Conservation (phyloP, 2,113 vertebrate genomes). For the Dasypus novemcinctus region DNA sequence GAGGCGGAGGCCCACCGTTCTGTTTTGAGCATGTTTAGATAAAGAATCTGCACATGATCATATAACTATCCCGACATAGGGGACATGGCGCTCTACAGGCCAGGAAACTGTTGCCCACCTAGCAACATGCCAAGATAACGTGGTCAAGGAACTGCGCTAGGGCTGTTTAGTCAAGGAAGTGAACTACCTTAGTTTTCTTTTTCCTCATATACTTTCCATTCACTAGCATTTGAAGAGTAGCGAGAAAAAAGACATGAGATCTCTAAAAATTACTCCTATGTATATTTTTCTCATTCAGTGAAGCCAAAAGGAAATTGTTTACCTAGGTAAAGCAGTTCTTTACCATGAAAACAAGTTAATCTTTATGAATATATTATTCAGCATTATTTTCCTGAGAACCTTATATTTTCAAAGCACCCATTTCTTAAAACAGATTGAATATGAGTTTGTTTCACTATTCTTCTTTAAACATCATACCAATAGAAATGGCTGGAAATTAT, state of each 20-base stretch:
- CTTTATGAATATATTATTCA: conserved; percentile 53
- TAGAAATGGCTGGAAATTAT: conserved; percentile 37
- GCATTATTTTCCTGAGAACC: conserved; percentile 48
- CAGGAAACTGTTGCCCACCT: background rate
- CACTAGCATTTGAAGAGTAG: conserved; percentile 7
- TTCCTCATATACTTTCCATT: background rate
- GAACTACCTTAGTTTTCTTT: conserved; percentile 27
- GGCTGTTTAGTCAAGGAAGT: conserved; percentile 4
- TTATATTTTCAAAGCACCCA: conserved; percentile 46
- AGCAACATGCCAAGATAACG: background rate
- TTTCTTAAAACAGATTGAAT: conserved; percentile 58
- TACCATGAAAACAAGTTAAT: conserved; percentile 65
- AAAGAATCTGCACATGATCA: background rate
- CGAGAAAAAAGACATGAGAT: conserved; percentile 23
- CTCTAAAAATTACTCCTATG: background rate
- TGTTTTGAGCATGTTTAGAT: background rate
- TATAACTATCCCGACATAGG: accelerated
- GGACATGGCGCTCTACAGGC: background rate
- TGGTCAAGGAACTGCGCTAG: background rate
- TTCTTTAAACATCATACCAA: conserved; percentile 39
- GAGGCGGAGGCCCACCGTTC: background rate
- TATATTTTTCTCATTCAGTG: conserved; percentile 45
- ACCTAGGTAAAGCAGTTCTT: conserved; percentile 33
- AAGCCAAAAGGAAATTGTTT: conserved; percentile 58
- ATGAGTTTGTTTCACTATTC: conserved; percentile 30